Percentiles rank a stretch among this genome's conserved stretches.
Evolutionary conservation across 2,888 invertebrate species (phyloP).

Genomic region (Coleophora flavipennella): DNA sequence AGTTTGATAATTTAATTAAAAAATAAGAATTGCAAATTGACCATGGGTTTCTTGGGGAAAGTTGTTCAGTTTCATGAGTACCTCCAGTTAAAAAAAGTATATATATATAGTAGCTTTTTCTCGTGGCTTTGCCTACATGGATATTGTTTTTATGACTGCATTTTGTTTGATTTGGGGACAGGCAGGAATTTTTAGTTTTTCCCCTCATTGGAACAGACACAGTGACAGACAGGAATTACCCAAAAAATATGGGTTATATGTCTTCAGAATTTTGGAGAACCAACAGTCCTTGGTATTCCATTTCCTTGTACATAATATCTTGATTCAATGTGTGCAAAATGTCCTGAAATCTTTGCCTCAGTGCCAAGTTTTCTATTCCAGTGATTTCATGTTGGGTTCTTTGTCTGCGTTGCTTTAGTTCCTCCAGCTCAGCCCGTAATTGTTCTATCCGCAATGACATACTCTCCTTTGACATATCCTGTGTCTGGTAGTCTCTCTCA

Average conservation of each 20-base stretch:
- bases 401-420: conserved; percentile 80
- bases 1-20: no score
- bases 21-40: no score
- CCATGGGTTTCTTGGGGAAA: no score
- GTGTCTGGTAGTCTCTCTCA: conserved; percentile 39
- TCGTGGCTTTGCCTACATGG: no score
- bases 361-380: conserved; percentile 86
- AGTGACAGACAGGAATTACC: neutral
- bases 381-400: conserved; percentile 88
- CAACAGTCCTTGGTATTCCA: conserved; percentile 71
- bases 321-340: conserved; percentile 84
- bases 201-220: no score
- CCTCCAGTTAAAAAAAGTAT: no score
- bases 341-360: conserved; percentile 87
- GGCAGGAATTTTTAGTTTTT: no score
- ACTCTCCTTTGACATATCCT: conserved; percentile 57
- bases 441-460: conserved; percentile 78
- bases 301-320: conserved; percentile 85
- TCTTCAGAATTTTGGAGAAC: conserved; percentile 56
- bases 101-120: no score
- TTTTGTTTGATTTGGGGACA: no score
- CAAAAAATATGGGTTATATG: conserved; percentile 30
- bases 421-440: conserved; percentile 80
- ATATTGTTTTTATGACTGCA: no score
- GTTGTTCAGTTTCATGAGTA: no score